phyloP scores from a whole-genome alignment of 2,113 vertebrate species.

The Saguinus midas region DNA sequence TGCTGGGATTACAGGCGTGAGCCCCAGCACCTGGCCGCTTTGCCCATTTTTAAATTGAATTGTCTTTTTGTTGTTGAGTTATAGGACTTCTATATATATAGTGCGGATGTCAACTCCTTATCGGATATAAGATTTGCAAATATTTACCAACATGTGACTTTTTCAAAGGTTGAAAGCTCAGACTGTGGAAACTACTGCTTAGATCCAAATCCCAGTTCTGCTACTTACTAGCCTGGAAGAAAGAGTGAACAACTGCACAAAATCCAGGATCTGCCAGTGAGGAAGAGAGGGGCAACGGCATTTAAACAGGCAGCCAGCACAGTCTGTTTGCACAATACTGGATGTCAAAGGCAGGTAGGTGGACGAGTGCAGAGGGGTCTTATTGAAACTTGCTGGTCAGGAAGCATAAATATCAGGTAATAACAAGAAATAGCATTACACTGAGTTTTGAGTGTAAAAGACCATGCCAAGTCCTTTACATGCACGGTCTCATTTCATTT shows the following conservation, averaged over 20 bases:
- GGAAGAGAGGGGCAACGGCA: neutral
- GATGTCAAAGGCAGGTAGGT: neutral
- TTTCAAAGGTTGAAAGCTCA: neutral
- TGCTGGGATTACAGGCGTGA: no score
- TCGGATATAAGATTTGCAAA: neutral
- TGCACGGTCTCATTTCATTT: neutral
- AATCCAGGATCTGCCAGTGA: neutral
- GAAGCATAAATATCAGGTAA: neutral
- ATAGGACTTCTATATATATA: neutral
- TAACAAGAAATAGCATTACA: neutral
- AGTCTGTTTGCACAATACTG: neutral
- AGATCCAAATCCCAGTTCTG: neutral
- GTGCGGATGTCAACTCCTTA: neutral
- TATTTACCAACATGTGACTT: neutral
- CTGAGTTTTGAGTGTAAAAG: neutral
- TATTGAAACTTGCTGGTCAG: neutral
- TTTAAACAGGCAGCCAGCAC: neutral
- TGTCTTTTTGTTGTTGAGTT: neutral
- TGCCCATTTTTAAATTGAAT: neutral
- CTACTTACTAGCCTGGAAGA: neutral
- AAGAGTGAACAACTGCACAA: neutral
- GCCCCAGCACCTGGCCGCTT: neutral
- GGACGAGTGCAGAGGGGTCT: neutral
- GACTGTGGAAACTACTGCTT: neutral
- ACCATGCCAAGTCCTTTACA: neutral